Evolutionary conservation across 2,113 vertebrate species (phyloP), one percentile per base, ranked within the genome.

Genomic region (Megaceryle torquata): DNA sequence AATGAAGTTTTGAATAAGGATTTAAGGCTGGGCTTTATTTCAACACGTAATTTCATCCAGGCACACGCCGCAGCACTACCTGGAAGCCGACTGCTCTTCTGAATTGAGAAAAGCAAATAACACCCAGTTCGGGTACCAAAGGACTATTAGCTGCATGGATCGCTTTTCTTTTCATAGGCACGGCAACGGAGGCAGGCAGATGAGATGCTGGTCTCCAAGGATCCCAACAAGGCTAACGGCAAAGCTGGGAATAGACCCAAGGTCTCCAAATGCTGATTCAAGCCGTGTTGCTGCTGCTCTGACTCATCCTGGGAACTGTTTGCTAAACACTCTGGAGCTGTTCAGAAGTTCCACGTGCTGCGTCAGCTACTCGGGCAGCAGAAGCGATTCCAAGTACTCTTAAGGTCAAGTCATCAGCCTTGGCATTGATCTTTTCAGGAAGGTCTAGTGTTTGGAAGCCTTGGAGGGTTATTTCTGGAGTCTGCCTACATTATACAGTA

Each of bases 321-420:
- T 63, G 84, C 61, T 71, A 22, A 88, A 88, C 39, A 20, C 4
- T 1, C 8, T 0, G 6, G 46, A 91, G 78, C 25, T 78, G 28
- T 67, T 17, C 10, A 5, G 18, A 72, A 94, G 61, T 50, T 76
- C 14, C 17, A 2, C 0, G 1, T 43, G 91, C 78, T 85, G 84
- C 4, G 54, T 91, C 86, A 94, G 87, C 84, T 56, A 3, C 33
- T 33, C 0, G 2, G 56, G 26, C 13, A 29, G 26, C 16, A 88
- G 65, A 19, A 81, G 25, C 0, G 0, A 75, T 69, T 69, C 70
- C 89, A 69, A 92, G 63, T 15, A 12, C 59, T 71, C 41, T 25
- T 26, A 15, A 91, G 89, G 84, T 89, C 95, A 95, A 18, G 61
- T 76, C 81, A 39, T 53, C 83, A 53, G 69, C 76, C 56, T 68